Conservation (phyloP, 2,888 invertebrate genomes). For the Esperia sulphurella region DNA sequence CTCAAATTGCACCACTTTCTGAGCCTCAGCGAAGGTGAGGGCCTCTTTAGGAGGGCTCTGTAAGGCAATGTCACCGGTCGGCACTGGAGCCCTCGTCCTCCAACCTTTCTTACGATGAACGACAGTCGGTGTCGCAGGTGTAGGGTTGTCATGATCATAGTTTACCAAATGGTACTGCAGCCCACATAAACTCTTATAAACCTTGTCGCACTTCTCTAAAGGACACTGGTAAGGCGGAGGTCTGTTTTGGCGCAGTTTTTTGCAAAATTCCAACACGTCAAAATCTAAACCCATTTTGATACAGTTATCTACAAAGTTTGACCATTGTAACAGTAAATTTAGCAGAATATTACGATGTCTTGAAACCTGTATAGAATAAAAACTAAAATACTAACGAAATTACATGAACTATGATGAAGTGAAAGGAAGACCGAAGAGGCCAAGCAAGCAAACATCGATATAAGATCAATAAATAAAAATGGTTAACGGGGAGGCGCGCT, state of each 20-base stretch:
- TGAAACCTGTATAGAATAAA: no score
- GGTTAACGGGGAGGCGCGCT: no score
- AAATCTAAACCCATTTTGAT: constrained; percentile 87
- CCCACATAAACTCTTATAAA: constrained; percentile 92
- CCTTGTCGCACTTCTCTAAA: constrained; percentile 89
- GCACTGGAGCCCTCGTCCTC: constrained; percentile 78
- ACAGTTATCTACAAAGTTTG: no score
- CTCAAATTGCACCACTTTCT: constrained; percentile 92
- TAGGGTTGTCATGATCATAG: constrained; percentile 90
- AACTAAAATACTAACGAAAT: no score
- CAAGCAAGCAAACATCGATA: no score
- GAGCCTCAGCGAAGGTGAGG: constrained; percentile 90
- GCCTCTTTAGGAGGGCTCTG: constrained; percentile 82
- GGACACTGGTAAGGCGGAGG: constrained; percentile 93
- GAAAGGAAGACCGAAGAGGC: no score
- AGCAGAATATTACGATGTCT: no score
- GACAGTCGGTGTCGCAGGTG: constrained; percentile 80
- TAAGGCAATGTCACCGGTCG: constrained; percentile 75
- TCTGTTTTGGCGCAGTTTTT: constrained; percentile 88
- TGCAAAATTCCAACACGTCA: constrained; percentile 91
- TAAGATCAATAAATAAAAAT: no score
- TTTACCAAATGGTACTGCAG: constrained; percentile 92
- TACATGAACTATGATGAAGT: no score
- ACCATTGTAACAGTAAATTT: no score
- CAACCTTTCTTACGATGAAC: constrained; percentile 83